These are phyloP conservation scores for Formicarius rufipectus DNA, from an alignment of 2,113 vertebrate species.

Conservation along the genomic window DNA sequence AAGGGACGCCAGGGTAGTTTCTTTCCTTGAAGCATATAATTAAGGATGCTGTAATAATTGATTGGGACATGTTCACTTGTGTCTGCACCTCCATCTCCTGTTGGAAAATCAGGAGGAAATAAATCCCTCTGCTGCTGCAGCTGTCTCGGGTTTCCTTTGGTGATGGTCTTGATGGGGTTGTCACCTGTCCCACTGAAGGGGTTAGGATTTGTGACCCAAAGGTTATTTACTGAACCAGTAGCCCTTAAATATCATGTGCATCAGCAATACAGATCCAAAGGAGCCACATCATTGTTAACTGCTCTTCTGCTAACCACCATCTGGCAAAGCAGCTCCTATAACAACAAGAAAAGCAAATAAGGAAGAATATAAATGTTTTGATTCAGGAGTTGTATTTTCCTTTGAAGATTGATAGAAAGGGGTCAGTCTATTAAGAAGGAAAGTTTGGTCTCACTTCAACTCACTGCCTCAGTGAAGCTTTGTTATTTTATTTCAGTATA, in stretches of 20 bases:
- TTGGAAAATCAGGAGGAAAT: background rate
- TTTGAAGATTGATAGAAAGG: background rate
- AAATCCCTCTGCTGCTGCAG: background rate
- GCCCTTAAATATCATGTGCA: background rate
- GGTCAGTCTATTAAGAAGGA: background rate
- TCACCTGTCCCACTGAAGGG: background rate
- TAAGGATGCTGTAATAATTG: background rate
- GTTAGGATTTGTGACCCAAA: background rate
- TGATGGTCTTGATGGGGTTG: background rate
- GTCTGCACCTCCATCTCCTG: constrained; percentile 1
- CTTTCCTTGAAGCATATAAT: background rate
- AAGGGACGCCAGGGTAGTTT: background rate
- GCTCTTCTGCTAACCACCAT: background rate
- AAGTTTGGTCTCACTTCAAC: background rate
- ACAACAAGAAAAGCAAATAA: background rate
- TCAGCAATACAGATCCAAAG: background rate
- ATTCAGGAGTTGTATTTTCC: background rate
- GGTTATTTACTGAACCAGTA: background rate
- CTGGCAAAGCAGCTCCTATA: background rate
- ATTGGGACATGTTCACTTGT: background rate
- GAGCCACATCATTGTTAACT: background rate
- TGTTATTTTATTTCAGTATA: background rate
- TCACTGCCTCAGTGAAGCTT: background rate
- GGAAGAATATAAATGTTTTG: background rate
- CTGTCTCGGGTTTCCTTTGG: background rate